These are phyloP conservation scores for Philotrypesis tridentata DNA, from an alignment of 1,140 invertebrate species.

Conservation along the genomic window DNA sequence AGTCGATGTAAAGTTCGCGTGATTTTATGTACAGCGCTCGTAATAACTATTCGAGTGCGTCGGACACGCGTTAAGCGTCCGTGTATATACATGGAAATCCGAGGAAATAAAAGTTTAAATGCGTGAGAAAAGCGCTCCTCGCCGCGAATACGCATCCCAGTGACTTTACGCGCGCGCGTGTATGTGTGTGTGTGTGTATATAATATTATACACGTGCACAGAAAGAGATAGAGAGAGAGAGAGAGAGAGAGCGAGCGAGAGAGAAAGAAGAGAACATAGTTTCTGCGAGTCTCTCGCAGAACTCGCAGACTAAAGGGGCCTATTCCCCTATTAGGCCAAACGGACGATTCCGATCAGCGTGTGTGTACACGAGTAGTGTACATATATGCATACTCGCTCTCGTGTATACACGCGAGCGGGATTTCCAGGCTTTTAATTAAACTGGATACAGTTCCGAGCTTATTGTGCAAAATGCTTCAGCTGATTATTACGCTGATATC, in stretches of 20 bases:
- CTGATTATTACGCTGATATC: background rate
- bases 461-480: too few relatives aligned
- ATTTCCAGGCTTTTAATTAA: conserved; percentile 33
- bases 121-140: conserved; percentile 19
- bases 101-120: background rate
- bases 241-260: background rate
- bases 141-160: background rate
- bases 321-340: conserved; percentile 26
- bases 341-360: background rate
- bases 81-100: background rate
- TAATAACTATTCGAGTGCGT: too few relatives aligned
- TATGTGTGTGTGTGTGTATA: too few relatives aligned
- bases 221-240: background rate
- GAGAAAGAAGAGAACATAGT: too few relatives aligned
- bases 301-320: too few relatives aligned
- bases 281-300: too few relatives aligned
- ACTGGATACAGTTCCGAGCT: background rate
- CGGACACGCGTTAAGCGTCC: background rate
- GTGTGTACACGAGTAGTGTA: background rate
- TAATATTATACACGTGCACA: too few relatives aligned
- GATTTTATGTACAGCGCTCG: too few relatives aligned
- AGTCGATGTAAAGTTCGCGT: too few relatives aligned
- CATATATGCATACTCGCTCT: background rate
- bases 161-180: background rate
- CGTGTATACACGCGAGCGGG: background rate